Evolutionary conservation across 2,797 vertebrate species (phyloP).

Genomic region (Poecile montanus): DNA sequence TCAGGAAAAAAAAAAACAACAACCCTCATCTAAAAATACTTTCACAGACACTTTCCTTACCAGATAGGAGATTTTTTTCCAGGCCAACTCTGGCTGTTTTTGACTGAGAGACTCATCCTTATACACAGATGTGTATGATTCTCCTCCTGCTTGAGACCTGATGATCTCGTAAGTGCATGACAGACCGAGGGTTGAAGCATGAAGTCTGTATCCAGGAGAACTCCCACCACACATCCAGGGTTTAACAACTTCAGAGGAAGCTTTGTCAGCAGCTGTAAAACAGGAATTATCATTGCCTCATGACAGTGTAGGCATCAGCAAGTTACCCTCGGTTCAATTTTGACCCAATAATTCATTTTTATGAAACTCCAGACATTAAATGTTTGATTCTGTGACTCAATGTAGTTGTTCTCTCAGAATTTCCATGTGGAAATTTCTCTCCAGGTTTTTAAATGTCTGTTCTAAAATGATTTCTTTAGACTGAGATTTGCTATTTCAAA

Average conservation of each 20-base stretch:
- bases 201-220: neutral
- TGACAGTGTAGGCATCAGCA: neutral
- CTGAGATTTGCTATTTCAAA: neutral
- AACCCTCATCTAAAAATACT: neutral
- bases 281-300: neutral
- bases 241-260: neutral
- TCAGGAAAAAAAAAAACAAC: neutral
- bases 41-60: neutral
- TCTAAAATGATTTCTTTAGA: neutral
- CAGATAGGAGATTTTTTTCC: neutral
- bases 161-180: fast-evolving
- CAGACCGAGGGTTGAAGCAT: neutral
- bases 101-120: fast-evolving
- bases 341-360: neutral
- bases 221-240: fast-evolving
- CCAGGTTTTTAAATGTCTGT: neutral
- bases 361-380: neutral
- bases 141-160: neutral
- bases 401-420: neutral
- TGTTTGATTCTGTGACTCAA: neutral
- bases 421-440: neutral
- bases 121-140: neutral
- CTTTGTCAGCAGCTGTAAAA: neutral
- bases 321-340: neutral
- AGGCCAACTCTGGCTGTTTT: fast-evolving